These are phyloP conservation scores for Dusona sp. DNA, from an alignment of 2,888 invertebrate genomes.

Conservation along the genomic window DNA sequence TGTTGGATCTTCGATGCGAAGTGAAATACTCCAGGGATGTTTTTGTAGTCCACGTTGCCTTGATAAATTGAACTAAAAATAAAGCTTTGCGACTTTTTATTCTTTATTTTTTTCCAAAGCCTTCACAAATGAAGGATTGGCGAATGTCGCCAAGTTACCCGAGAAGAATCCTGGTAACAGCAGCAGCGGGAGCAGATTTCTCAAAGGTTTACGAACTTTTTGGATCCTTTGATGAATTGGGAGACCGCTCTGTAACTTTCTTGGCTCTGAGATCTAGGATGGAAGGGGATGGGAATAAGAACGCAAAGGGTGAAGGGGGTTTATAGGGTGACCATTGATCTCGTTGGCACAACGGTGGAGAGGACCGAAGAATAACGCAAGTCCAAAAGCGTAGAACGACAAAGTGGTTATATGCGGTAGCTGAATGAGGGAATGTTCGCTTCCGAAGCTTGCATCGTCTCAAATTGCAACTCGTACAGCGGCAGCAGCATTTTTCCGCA, in stretches of 20 bases:
- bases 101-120: slow-evolving; percentile 31
- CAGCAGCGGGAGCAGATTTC: slow-evolving; percentile 40
- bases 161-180: slow-evolving; percentile 37
- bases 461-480: slow-evolving; percentile 41
- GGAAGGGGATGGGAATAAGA: slow-evolving; percentile 35
- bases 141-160: slow-evolving; percentile 18
- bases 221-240: slow-evolving; percentile 62
- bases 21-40: background rate
- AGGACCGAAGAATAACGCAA: slow-evolving; percentile 45
- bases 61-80: slow-evolving; percentile 28
- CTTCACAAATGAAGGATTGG: slow-evolving; percentile 5
- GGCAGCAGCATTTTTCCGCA: slow-evolving; percentile 26
- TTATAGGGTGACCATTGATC: slow-evolving; percentile 65
- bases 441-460: slow-evolving; percentile 35
- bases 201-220: slow-evolving; percentile 27
- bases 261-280: slow-evolving; percentile 52
- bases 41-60: background rate
- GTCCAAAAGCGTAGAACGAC: slow-evolving; percentile 46
- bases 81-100: background rate
- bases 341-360: slow-evolving; percentile 40
- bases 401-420: slow-evolving; percentile 65
- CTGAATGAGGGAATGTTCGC: slow-evolving; percentile 51
- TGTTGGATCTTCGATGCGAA: background rate
- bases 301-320: slow-evolving; percentile 30
- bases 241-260: slow-evolving; percentile 65